Evolutionary conservation across 37 sponge, comb jelly and placozoan species (phyloP).

Genomic region (Petrosia ficiformis): DNA sequence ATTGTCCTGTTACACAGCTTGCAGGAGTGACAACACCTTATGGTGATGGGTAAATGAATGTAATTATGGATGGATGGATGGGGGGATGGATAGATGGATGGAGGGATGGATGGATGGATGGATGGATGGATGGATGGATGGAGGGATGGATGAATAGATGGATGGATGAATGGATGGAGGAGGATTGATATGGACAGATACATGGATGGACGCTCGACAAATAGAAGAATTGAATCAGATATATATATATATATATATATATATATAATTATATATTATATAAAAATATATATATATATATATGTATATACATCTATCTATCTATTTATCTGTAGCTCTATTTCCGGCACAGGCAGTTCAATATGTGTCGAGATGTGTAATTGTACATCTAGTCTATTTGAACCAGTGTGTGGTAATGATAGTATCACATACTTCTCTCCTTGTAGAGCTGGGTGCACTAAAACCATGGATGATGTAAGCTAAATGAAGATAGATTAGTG

Average conservation of each 20-base stretch:
- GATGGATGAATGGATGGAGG: no score
- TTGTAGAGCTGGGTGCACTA: slow-evolving; percentile 38
- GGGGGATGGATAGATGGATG: no score
- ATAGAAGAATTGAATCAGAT: no score
- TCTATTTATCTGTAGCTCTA: background rate
- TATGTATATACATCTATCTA: no score
- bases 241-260: background rate
- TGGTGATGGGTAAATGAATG: no score
- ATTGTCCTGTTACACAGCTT: slow-evolving; percentile 18
- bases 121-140: no score
- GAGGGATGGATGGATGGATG: no score
- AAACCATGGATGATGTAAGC: background rate
- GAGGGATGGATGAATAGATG: no score
- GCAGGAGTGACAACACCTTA: slow-evolving; percentile 31
- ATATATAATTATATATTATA: background rate
- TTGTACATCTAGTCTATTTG: background rate
- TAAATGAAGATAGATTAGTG: no score
- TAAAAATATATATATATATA: background rate
- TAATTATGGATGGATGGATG: no score
- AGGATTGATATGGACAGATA: no score
- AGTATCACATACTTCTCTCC: slow-evolving; percentile 46
- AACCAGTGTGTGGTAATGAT: slow-evolving; percentile 30
- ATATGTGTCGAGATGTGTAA: background rate
- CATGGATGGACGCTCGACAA: no score
- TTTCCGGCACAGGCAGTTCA: background rate